phyloP scores from a whole-genome alignment of 2,888 invertebrate genomes.

The Meandrusa payeni region DNA sequence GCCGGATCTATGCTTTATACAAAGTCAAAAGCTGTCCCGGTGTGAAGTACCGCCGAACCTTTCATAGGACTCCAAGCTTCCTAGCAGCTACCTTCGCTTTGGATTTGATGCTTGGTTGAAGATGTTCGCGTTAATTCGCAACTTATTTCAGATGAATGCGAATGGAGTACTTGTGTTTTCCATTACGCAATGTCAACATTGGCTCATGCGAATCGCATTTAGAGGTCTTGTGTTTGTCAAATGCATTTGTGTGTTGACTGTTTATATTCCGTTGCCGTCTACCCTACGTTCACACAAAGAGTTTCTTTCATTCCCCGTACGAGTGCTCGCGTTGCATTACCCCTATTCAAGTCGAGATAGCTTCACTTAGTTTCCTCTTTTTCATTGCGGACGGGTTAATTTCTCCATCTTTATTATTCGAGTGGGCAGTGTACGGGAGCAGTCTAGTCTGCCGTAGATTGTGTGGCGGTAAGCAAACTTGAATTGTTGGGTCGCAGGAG shows the following conservation, averaged over 20 bases:
- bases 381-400: slow-evolving; percentile 74
- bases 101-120: slow-evolving; percentile 31
- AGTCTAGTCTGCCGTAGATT: slow-evolving; percentile 74
- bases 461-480: slow-evolving; percentile 79
- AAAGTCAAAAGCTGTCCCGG: no score
- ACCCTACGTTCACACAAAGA: slow-evolving; percentile 75
- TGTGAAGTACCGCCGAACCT: no score
- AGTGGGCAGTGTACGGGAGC: slow-evolving; percentile 67
- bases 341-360: slow-evolving; percentile 76
- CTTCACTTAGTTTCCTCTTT: slow-evolving; percentile 80
- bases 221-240: slow-evolving; percentile 75
- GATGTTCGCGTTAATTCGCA: slow-evolving; percentile 33
- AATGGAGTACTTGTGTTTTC: slow-evolving; percentile 24
- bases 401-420: slow-evolving; percentile 80
- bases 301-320: slow-evolving; percentile 75
- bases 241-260: slow-evolving; percentile 80
- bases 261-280: slow-evolving; percentile 80
- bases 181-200: slow-evolving; percentile 51
- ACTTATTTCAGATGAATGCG: slow-evolving; percentile 17
- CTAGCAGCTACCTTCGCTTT: no score
- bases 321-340: slow-evolving; percentile 74
- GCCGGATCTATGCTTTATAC: no score
- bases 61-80: no score
- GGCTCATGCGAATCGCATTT: slow-evolving; percentile 62
- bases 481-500: slow-evolving; percentile 78